phyloP scores from a whole-genome alignment of 2,113 vertebrate genomes.

The Ardeotis arabs region DNA sequence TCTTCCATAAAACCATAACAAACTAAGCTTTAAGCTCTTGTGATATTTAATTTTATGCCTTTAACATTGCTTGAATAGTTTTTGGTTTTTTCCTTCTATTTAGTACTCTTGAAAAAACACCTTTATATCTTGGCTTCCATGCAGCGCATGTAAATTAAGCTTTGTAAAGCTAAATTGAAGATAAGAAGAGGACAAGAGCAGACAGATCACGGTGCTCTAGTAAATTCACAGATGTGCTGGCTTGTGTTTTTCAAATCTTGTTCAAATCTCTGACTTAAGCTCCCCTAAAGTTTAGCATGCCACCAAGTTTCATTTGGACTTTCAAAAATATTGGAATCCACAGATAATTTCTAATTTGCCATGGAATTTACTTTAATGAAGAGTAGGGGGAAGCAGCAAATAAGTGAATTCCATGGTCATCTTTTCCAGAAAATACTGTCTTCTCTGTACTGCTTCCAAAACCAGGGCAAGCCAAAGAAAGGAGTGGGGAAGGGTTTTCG shows the following conservation, averaged over 20 bases:
- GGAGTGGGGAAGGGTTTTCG: not conserved
- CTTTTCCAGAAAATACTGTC: not conserved
- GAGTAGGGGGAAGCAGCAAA: not conserved
- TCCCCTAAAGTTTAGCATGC: not conserved
- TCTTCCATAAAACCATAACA: not conserved
- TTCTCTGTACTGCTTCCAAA: slow-evolving; percentile 38
- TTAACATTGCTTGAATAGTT: not conserved
- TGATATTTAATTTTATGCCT: not conserved
- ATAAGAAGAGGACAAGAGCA: slow-evolving; percentile 12
- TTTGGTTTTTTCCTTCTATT: not conserved
- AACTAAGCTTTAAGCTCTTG: not conserved
- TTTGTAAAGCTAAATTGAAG: slow-evolving; percentile 1
- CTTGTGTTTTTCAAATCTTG: not conserved
- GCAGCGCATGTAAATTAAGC: slow-evolving; percentile 17
- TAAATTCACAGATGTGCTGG: not conserved
- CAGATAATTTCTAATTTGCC: not conserved
- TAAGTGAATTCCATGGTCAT: slow-evolving; percentile 19
- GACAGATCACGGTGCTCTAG: not conserved
- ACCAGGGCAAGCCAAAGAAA: not conserved
- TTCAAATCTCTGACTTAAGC: not conserved
- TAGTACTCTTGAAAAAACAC: not conserved
- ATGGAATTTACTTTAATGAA: slow-evolving; percentile 44
- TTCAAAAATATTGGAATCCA: not conserved
- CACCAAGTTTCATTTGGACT: not conserved
- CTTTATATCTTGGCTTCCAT: not conserved